These are phyloP conservation scores for Neotragus pygmaeus DNA, from an alignment of 2,113 vertebrate genomes.

Conservation along the genomic window DNA sequence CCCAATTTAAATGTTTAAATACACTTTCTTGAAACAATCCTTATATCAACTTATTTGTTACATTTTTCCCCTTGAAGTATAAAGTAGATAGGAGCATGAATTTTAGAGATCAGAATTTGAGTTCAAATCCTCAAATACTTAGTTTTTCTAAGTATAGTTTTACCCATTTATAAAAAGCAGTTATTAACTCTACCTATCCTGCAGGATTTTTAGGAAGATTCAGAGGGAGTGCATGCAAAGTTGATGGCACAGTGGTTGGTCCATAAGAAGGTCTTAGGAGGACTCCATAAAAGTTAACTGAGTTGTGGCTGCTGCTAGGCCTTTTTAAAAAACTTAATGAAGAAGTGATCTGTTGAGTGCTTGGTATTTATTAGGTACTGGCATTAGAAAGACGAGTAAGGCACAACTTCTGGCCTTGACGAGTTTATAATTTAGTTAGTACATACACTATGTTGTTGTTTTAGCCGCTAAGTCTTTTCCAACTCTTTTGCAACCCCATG, in stretches of 20 bases:
- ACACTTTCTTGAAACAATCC: background rate
- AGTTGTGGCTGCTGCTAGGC: background rate
- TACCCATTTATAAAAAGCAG: background rate
- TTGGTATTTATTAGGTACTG: background rate
- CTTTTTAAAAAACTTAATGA: background rate
- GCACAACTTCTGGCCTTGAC: background rate
- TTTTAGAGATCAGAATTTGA: background rate
- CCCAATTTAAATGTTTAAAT: background rate
- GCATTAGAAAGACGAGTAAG: background rate
- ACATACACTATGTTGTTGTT: background rate
- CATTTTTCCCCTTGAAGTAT: background rate
- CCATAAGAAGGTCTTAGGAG: background rate
- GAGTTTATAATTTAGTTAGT: background rate
- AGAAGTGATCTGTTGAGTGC: background rate
- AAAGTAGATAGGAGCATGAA: background rate
- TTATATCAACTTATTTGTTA: background rate
- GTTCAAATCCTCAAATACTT: background rate
- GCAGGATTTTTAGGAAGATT: background rate
- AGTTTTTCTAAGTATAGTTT: background rate
- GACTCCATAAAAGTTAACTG: background rate
- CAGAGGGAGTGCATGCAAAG: background rate
- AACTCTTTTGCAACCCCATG: background rate
- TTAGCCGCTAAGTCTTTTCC: background rate
- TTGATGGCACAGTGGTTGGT: background rate
- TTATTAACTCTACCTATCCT: background rate